Percentiles rank a stretch among this genome's conserved stretches.
phyloP scores from a whole-genome alignment of 2,113 vertebrate genomes.

The Semnornis frantzii region DNA sequence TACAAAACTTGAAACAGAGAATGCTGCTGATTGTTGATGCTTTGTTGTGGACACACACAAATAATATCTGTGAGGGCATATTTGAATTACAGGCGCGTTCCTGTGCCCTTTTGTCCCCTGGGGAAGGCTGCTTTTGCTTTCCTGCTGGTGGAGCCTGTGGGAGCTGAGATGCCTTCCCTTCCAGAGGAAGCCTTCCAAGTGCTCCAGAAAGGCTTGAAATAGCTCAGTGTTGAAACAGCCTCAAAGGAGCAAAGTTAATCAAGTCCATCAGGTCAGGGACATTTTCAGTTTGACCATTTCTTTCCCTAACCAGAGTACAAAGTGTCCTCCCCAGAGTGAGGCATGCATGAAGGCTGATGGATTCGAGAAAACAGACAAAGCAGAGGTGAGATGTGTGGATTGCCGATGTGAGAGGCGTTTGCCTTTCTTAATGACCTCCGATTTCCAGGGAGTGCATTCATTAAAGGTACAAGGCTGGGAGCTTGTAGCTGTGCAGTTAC shows the following conservation, averaged over 20 bases:
- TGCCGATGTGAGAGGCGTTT: not conserved
- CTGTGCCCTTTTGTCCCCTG: not conserved
- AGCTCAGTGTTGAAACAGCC: not conserved
- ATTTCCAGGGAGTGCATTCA: not conserved
- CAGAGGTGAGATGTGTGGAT: not conserved
- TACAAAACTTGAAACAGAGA: not conserved
- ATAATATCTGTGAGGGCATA: not conserved
- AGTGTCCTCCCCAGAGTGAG: not conserved
- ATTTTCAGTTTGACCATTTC: not conserved
- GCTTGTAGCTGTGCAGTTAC: not conserved
- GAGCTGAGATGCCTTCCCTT: not conserved
- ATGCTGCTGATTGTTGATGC: not conserved
- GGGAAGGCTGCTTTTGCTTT: not conserved
- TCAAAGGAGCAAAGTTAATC: not conserved
- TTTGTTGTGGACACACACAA: not conserved
- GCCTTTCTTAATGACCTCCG: not conserved
- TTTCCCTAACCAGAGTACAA: not conserved
- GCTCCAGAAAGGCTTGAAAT: not conserved
- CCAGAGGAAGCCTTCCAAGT: not conserved
- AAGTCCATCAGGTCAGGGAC: not conserved
- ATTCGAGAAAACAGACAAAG: not conserved
- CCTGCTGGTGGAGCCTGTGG: not conserved
- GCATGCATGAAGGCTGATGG: not conserved
- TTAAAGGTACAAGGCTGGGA: not conserved
- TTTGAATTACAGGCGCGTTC: not conserved